Evolutionary conservation across 2,113 vertebrate genomes (phyloP), one percentile per base, ranked within the genome.

Genomic region (Hippocampus guttulatus): DNA sequence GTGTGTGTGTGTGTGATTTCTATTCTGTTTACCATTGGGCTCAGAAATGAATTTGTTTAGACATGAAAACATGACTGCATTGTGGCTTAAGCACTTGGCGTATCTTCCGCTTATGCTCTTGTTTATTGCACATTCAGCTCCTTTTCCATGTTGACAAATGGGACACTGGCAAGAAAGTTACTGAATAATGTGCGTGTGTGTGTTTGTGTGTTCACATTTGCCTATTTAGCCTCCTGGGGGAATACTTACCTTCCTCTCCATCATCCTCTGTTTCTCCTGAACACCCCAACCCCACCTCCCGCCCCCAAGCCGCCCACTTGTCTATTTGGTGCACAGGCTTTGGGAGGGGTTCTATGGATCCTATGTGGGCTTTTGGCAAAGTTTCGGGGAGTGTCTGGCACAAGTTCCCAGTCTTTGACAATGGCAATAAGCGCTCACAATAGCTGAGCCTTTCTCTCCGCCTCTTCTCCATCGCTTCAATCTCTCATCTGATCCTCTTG

Each of bases 401-500:
- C 63, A 45, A 23, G 40, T 43, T 64, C 25, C 25, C 63, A 63
- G 61, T 43, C 20, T 15, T 25, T 23, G n/a, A 64, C 38, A 65
- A 65, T 45, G 63, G 63, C 63, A 45, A 65, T 25, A 23, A 23
- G 38, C 14, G 38, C 62, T 43, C 38, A 23, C 62, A 64, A 64
- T 64, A 64, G 62, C 38, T 5, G 18, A 41, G 38, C 21, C 62
- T 40, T 64, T 64, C 38, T 41, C 62, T 41, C 62, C 63, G 62
- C 62, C 62, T 64, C 62, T 12, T n/a, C 63, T 64, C 21, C 63
- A 64, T 45, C 63, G 14, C 63, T 23, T 45, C 41, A 65, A 65
- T 65, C 38, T 65, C n/a, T 65, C 41, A 45, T 65, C 63, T 45
- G n/a, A 65, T 65, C 43, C 63, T 65, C 43, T 65, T 65, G 63